Evolutionary conservation across 2,797 vertebrate species (phyloP).

Genomic region (Pteronotus mesoamericanus): DNA sequence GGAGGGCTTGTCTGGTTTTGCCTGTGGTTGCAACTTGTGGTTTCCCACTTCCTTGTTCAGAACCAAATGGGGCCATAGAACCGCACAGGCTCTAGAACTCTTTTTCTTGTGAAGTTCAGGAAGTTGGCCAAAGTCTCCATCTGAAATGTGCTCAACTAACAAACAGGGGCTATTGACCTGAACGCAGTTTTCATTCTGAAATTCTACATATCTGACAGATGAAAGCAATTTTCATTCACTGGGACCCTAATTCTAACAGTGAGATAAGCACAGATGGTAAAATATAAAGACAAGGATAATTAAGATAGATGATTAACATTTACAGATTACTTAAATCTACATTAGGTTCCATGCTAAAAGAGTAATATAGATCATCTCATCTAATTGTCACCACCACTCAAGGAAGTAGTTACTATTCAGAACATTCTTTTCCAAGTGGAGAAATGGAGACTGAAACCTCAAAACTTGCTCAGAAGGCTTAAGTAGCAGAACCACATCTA

Average conservation of each 20-base stretch:
- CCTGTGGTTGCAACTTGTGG: background rate
- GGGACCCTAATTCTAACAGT: conserved; percentile 10
- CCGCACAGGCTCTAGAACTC: background rate
- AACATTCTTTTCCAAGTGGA: background rate
- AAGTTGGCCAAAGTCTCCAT: background rate
- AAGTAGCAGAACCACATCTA: background rate
- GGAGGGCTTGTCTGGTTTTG: background rate
- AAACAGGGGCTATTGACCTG: background rate
- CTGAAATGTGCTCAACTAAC: conserved; percentile 19
- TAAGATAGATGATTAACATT: background rate
- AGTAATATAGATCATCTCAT: background rate
- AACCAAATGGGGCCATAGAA: background rate
- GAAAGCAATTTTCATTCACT: conserved; percentile 31
- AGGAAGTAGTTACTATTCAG: background rate
- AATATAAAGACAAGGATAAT: background rate
- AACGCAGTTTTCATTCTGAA: conserved; percentile 32
- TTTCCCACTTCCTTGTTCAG: conserved; percentile 27
- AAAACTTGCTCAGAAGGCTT: background rate
- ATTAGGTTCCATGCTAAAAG: background rate
- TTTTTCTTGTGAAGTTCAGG: background rate
- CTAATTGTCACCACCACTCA: background rate
- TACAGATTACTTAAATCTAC: background rate
- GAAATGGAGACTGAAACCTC: background rate
- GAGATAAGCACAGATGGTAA: background rate
- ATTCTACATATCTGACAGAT: conserved; percentile 5